phyloP scores from a whole-genome alignment of 2,888 invertebrate species.

The Melinopterus prodromus region DNA sequence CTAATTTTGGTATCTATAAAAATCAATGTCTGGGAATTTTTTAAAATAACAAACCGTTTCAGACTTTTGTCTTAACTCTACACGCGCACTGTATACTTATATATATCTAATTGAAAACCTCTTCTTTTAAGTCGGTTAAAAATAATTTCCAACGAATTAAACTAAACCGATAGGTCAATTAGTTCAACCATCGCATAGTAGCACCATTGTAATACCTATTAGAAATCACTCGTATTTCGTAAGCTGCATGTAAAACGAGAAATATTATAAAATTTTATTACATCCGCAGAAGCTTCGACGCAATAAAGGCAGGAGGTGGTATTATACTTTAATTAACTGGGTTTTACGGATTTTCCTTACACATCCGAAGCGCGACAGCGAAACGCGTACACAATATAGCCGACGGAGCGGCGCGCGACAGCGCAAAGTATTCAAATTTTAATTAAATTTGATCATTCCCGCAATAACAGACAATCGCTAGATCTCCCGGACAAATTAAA shows the following conservation, averaged over 20 bases:
- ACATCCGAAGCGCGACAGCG: neutral
- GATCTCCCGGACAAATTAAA: constrained; percentile 43
- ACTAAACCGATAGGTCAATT: neutral
- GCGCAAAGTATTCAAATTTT: constrained; percentile 34
- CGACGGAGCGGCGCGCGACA: neutral
- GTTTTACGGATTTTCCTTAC: neutral
- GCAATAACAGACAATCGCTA: constrained; percentile 29
- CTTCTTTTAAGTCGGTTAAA: too few relatives aligned
- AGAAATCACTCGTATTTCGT: neutral
- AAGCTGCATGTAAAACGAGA: neutral
- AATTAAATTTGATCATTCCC: constrained; percentile 37
- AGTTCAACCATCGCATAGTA: neutral
- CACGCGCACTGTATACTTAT: too few relatives aligned
- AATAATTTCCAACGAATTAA: neutral
- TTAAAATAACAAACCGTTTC: too few relatives aligned
- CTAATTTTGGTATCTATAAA: too few relatives aligned
- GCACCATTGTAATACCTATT: neutral
- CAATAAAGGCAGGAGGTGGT: neutral
- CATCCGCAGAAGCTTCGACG: neutral
- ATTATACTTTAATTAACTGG: neutral
- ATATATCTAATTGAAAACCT: too few relatives aligned
- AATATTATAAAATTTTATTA: constrained; percentile 4
- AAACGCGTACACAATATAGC: constrained; percentile 4
- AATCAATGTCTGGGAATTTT: too few relatives aligned
- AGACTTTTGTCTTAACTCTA: too few relatives aligned